Evolutionary conservation across 2,113 vertebrate species (phyloP), one percentile per base, ranked within the genome.

Genomic region (Lepus timidus): DNA sequence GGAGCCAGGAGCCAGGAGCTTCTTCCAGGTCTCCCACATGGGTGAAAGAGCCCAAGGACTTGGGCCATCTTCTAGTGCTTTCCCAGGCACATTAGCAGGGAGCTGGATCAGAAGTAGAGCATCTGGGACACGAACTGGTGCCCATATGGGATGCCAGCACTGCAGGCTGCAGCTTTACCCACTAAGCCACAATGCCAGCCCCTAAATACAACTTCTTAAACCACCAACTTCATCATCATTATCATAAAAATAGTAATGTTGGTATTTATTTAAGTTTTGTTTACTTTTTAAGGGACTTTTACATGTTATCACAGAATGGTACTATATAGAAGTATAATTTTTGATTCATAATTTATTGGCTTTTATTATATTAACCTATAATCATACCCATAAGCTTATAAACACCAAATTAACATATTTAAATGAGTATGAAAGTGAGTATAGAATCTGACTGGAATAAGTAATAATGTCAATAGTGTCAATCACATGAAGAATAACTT

Each of bases 141-240:
- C 55, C 55, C 55, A 58, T 58, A 58, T 58, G 55, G 17, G 55
- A 58, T 58, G 55, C 55, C 55, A 58, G 55, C 55, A 58, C 16
- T 58, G 14, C 14, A 17, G 17, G 55, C 12, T 16, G 55, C 17
- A 17, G 55, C 55, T 58, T 58, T 17, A 13, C 14, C 44, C 44
- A 44, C 44, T 44, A 44, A 44, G 7, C 44, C 44, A 44, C 44
- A 44, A 7, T 44, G 44, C 44, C 44, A 44, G 44, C 44, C 44
- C 29, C 78, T 58, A 65, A 91, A 76, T 58, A 20, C 49, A 93
- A 75, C 33, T 78, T 96, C 55, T 93, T 93, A 80, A 83, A 51
- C 51, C 31, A 73, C 36, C 4, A 62, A 20, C 25, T 71, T 76
- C 13, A 74, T 29, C 13, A 23, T 71, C 31, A 82, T 95, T 73